phyloP scores from a whole-genome alignment of 2,113 vertebrate species.

The Phycodurus eques region DNA sequence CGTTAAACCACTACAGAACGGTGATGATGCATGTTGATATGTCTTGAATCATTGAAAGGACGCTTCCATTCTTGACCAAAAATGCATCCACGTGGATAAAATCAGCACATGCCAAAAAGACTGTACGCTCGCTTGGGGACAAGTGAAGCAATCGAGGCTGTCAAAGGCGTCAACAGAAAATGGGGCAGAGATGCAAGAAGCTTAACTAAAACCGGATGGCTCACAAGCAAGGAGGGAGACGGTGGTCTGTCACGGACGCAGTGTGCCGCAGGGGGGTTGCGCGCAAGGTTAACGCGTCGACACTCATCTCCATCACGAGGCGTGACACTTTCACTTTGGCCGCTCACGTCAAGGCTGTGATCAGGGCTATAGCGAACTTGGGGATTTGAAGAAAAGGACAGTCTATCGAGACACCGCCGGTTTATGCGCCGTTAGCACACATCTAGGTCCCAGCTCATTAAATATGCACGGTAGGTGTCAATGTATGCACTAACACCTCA shows the following conservation, averaged over 20 bases:
- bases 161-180: constrained; percentile 6
- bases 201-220: not conserved
- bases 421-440: not conserved
- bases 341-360: not conserved
- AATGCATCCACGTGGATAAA: too few relatives aligned
- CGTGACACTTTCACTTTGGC: not conserved
- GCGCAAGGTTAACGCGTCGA: not conserved
- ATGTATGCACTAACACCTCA: not conserved
- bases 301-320: constrained; percentile 8
- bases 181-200: constrained; percentile 8
- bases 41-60: too few relatives aligned
- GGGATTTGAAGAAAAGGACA: not conserved
- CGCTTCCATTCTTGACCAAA: not conserved
- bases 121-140: not conserved
- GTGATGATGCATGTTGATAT: too few relatives aligned
- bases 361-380: not conserved
- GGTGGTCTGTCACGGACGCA: constrained; percentile 27
- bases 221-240: not conserved
- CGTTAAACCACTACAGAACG: too few relatives aligned
- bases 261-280: constrained; percentile 6
- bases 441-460: not conserved
- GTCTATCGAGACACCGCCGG: too few relatives aligned
- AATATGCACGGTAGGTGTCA: not conserved
- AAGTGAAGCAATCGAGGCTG: constrained; percentile 5
- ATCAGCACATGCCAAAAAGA: too few relatives aligned